Conservation (phyloP, 2,888 invertebrate species). For the Lathronympha strigana region DNA sequence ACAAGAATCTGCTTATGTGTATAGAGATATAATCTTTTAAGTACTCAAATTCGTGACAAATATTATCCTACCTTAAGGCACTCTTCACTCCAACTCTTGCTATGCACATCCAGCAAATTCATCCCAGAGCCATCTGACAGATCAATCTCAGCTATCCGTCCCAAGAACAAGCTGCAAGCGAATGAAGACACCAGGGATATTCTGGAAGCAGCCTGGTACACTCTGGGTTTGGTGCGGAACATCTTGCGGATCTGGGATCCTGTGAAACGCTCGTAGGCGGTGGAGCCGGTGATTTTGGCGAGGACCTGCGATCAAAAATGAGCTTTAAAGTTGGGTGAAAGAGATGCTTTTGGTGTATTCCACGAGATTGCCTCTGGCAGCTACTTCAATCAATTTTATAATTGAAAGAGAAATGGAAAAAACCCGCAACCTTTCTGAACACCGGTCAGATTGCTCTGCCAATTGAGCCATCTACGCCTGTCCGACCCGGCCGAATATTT, state of each 20-base stretch:
- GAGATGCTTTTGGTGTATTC: background rate
- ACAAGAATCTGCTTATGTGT: no score
- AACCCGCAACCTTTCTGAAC: no score
- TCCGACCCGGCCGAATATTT: no score
- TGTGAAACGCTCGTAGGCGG: slow-evolving; percentile 96
- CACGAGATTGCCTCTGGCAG: no score
- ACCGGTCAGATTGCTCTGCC: no score
- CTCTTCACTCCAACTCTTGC: slow-evolving; percentile 89
- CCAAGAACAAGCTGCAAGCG: slow-evolving; percentile 93
- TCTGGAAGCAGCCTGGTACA: slow-evolving; percentile 87
- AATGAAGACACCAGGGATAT: slow-evolving; percentile 98
- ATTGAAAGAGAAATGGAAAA: no score
- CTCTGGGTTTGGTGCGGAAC: slow-evolving; percentile 84
- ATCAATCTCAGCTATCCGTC: slow-evolving; percentile 95
- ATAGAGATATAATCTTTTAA: no score
- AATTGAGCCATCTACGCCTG: no score
- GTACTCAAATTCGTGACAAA: no score
- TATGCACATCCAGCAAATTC: slow-evolving; percentile 95
- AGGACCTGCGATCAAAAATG: slow-evolving; percentile 80
- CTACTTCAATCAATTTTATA: no score
- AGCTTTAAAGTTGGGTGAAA: background rate
- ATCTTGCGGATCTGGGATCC: slow-evolving; percentile 97
- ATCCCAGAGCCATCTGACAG: slow-evolving; percentile 97
- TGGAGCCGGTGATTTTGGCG: slow-evolving; percentile 92
- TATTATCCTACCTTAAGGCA: slow-evolving; percentile 86